Conservation (phyloP, 2,113 vertebrate genomes). For the Zosterops hypoxanthus region DNA sequence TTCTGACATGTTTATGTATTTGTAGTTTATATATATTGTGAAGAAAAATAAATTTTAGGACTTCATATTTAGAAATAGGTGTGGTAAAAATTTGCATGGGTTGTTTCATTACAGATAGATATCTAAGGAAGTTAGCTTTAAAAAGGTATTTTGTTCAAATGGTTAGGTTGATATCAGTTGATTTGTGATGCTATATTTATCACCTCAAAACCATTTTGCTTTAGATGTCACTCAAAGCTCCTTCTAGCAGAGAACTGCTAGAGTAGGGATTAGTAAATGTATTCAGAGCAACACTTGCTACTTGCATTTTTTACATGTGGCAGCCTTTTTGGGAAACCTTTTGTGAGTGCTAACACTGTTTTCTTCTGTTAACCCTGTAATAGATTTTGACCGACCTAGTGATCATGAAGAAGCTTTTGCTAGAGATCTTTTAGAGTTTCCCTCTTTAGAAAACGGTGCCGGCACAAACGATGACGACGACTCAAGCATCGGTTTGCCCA, state of each 20-base stretch:
- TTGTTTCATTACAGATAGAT: not conserved
- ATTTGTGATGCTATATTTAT: not conserved
- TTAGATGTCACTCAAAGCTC: not conserved
- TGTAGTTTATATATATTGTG: not conserved
- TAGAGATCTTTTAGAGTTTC: conserved; percentile 87
- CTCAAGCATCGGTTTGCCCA: conserved; percentile 82
- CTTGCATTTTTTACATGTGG: not conserved
- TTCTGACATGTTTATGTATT: not conserved
- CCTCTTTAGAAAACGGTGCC: conserved; percentile 89
- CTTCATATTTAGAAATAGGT: not conserved
- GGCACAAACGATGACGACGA: conserved; percentile 89
- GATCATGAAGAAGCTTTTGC: conserved; percentile 87
- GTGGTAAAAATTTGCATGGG: not conserved
- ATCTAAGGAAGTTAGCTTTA: not conserved
- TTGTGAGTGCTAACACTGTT: not conserved
- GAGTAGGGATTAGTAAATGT: not conserved
- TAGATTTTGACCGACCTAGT: conserved; percentile 88
- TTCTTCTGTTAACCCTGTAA: not conserved
- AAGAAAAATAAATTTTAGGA: not conserved
- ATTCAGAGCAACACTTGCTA: not conserved
- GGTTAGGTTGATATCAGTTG: not conserved
- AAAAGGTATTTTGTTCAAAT: not conserved
- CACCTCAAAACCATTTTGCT: not conserved
- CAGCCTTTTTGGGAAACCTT: not conserved
- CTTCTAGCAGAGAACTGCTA: not conserved